A percentile compares a stretch with the other conserved stretches of the same genome.
Evolutionary conservation across 2,888 invertebrate genomes (phyloP).

Genomic region (Epirrita christyi): DNA sequence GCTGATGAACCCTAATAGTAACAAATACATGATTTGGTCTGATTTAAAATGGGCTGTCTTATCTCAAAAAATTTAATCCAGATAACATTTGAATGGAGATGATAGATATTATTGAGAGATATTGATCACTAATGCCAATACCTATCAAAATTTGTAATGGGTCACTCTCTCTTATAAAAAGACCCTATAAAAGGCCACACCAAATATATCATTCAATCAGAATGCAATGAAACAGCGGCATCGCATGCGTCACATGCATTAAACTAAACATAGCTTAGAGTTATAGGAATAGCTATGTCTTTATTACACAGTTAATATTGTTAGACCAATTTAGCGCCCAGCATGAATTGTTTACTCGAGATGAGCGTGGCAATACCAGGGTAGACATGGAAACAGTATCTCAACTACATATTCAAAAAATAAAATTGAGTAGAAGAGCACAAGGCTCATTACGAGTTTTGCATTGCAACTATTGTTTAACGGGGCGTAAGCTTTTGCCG

Average conservation of each 20-base stretch:
- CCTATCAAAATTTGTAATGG: too few species aligned
- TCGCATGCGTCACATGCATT: constrained; percentile 13
- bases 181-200: constrained; percentile 6
- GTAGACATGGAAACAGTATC: not conserved
- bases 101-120: too few species aligned
- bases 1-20: too few species aligned
- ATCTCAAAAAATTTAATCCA: too few species aligned
- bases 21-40: too few species aligned
- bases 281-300: constrained; percentile 19
- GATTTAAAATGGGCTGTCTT: too few species aligned
- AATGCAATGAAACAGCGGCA: constrained; percentile 21
- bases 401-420: constrained; percentile 1
- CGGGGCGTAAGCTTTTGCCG: too few species aligned
- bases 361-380: constrained; percentile 5
- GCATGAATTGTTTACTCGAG: constrained; percentile 21
- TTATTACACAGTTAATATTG: constrained; percentile 20
- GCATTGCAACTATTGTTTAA: too few species aligned
- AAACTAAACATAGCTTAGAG: constrained; percentile 21
- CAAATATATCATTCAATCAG: constrained; percentile 17
- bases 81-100: too few species aligned
- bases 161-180: not conserved
- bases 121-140: too few species aligned
- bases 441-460: too few species aligned
- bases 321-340: constrained; percentile 23
- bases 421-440: too few species aligned